Percentiles rank a stretch among this genome's conserved stretches.
phyloP scores from a whole-genome alignment of 2,797 vertebrate species.

The Paedocypris micromegethes region DNA sequence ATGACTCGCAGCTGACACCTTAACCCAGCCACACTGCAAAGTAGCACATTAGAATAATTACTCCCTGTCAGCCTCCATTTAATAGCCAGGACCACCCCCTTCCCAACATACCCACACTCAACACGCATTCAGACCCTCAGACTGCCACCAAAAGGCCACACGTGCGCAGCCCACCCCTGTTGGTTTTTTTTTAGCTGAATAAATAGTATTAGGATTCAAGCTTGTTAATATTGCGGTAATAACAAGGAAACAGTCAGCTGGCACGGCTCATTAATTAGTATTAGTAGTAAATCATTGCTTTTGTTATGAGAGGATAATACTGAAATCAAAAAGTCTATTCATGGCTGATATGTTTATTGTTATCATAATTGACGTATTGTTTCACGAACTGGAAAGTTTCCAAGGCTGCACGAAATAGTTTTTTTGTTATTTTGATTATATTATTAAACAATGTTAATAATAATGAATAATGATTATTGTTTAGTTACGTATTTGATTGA shows the following conservation, averaged over 20 bases:
- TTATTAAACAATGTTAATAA: no score
- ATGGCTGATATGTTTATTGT: no score
- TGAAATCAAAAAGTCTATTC: no score
- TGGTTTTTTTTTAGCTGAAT: conserved; percentile 37
- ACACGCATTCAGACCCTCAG: conserved; percentile 29
- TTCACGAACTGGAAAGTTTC: no score
- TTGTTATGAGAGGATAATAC: not conserved
- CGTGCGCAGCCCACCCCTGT: conserved; percentile 37
- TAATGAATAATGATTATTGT: no score
- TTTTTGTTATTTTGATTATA: no score
- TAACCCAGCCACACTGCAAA: conserved; percentile 55
- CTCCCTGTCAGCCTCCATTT: conserved; percentile 68
- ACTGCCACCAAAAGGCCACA: conserved; percentile 43
- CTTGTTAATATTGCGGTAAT: conserved; percentile 24
- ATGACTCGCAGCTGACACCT: conserved; percentile 65
- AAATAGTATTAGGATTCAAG: conserved; percentile 32
- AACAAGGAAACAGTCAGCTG: conserved; percentile 19
- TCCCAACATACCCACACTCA: conserved; percentile 20
- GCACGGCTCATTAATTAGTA: not conserved
- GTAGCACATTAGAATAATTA: conserved; percentile 71
- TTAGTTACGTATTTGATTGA: no score
- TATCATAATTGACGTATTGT: no score
- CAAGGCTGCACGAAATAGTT: no score
- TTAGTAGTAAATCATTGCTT: conserved; percentile 13
- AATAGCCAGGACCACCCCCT: conserved; percentile 50